These are phyloP conservation scores for Orthosia gracilis DNA, from an alignment of 2,888 invertebrate genomes.

Conservation along the genomic window DNA sequence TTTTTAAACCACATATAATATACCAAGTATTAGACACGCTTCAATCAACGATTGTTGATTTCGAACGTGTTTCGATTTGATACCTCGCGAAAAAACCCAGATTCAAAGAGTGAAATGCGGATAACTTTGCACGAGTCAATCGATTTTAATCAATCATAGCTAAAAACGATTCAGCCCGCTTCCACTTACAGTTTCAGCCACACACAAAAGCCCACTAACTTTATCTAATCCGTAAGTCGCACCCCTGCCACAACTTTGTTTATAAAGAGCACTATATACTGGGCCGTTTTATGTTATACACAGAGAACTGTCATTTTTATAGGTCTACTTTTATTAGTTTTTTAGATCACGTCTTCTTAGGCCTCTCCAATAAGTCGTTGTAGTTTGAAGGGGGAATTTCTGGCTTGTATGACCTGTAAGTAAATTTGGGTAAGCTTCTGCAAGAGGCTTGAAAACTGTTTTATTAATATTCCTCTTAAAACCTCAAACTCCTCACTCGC, in stretches of 20 bases:
- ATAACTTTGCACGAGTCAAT: no score
- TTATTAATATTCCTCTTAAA: no score
- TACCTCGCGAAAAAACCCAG: no score
- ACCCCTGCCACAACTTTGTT: slow-evolving; percentile 64
- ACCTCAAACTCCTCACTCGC: no score
- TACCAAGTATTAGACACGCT: no score
- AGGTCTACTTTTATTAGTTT: slow-evolving; percentile 59
- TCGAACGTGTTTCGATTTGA: no score
- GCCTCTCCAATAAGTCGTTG: slow-evolving; percentile 18
- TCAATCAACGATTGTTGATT: no score
- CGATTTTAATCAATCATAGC: no score
- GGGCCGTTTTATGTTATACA: slow-evolving; percentile 55
- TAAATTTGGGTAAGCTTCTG: no score
- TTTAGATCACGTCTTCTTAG: slow-evolving; percentile 28
- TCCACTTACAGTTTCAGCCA: slow-evolving; percentile 8
- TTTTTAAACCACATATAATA: no score
- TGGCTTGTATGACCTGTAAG: background rate
- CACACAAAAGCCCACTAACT: slow-evolving; percentile 49
- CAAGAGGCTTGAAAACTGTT: no score
- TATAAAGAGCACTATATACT: slow-evolving; percentile 61
- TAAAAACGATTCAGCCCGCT: slow-evolving; percentile 6
- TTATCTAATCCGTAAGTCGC: slow-evolving; percentile 62
- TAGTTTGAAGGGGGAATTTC: background rate
- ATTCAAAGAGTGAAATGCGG: no score
- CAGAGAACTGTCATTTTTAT: slow-evolving; percentile 58